phyloP scores from a whole-genome alignment of 2,113 vertebrate species.

The Tenebrosternarchus preto region DNA sequence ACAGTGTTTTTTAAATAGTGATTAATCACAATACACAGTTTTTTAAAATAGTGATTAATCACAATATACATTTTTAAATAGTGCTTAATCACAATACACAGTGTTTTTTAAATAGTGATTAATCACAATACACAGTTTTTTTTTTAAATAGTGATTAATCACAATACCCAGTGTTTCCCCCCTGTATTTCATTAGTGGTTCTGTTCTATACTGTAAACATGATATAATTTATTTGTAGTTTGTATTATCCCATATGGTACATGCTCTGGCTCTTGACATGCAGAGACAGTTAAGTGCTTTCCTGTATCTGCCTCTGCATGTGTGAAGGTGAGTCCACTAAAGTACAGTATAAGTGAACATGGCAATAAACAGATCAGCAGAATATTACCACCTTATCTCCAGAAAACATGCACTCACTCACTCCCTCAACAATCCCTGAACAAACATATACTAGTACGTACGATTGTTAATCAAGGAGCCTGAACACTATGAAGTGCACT shows the following conservation, averaged over 20 bases:
- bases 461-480: background rate
- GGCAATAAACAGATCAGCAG: constrained; percentile 19
- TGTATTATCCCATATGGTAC: background rate
- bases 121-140: too few species aligned
- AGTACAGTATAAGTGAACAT: constrained; percentile 48
- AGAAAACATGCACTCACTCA: constrained; percentile 28
- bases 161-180: background rate
- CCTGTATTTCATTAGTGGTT: constrained; percentile 3
- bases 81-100: too few species aligned
- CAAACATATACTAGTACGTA: constrained; percentile 32
- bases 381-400: constrained; percentile 9
- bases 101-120: too few species aligned
- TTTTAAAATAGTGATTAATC: too few species aligned
- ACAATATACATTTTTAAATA: too few species aligned
- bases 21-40: too few species aligned
- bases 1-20: too few species aligned
- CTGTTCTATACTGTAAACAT: constrained; percentile 9
- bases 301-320: background rate
- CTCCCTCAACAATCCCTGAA: background rate
- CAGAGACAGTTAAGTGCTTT: constrained; percentile 6
- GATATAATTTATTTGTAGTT: background rate
- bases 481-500: constrained; percentile 1
- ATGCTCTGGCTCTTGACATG: background rate
- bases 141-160: too few species aligned
- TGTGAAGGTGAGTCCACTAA: background rate